Conservation (phyloP, 2,797 vertebrate genomes). For the Crocidura indochinensis region DNA sequence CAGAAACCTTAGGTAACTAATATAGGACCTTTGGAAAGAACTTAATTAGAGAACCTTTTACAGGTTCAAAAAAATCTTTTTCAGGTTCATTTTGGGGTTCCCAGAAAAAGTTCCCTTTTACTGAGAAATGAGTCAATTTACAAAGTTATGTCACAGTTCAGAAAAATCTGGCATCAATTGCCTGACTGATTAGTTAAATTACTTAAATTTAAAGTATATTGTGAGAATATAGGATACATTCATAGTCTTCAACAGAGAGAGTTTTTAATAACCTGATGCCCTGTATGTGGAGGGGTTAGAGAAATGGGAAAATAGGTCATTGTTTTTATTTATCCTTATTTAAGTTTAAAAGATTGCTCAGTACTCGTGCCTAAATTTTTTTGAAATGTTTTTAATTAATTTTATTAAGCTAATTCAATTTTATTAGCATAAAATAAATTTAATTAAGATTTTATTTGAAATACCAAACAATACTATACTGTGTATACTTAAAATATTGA, state of each 20-base stretch:
- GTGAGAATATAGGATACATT: neutral
- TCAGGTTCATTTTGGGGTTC: neutral
- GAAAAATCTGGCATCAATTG: neutral
- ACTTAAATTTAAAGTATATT: neutral
- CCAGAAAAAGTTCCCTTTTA: neutral
- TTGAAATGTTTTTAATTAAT: no score
- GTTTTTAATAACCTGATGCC: neutral
- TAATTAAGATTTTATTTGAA: constrained; percentile 23
- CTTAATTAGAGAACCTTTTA: neutral
- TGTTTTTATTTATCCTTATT: neutral
- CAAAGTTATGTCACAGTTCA: neutral
- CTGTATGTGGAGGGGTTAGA: no score
- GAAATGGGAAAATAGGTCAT: no score
- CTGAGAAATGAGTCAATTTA: neutral
- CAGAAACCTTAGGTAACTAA: neutral
- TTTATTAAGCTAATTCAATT: neutral
- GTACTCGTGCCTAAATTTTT: neutral
- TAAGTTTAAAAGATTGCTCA: neutral
- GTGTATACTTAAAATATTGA: neutral
- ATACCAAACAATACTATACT: neutral
- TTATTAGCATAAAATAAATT: neutral
- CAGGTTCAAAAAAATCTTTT: neutral
- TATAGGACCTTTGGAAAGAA: neutral
- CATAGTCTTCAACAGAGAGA: neutral
- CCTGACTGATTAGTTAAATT: neutral